Evolutionary conservation across 2,888 invertebrate genomes (phyloP).

Genomic region (Drosophila kuntzei): DNA sequence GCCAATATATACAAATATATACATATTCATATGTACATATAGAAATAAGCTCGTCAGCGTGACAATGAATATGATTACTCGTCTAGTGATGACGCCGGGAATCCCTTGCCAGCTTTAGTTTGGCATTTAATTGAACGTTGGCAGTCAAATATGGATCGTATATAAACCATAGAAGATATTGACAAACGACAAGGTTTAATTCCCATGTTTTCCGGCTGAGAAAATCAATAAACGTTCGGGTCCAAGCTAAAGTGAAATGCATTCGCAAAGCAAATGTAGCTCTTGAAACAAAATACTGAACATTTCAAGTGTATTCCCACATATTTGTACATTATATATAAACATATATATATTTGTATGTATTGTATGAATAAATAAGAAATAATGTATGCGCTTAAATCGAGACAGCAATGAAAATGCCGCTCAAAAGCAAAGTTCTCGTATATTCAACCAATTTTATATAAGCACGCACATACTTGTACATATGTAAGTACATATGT

Average conservation of each 20-base stretch:
- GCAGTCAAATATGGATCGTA: slow-evolving; percentile 60
- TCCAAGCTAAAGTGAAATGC: slow-evolving; percentile 4
- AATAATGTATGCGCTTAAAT: slow-evolving; percentile 41
- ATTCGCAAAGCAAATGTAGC: slow-evolving; percentile 30
- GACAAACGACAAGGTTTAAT: slow-evolving; percentile 11
- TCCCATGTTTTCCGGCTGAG: slow-evolving; percentile 17
- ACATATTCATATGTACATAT: slow-evolving; percentile 12
- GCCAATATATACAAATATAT: slow-evolving; percentile 8
- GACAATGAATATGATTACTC: slow-evolving; percentile 54
- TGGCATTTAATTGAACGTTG: slow-evolving; percentile 65
- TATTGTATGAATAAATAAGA: slow-evolving; percentile 16
- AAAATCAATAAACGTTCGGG: slow-evolving; percentile 59
- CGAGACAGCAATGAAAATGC: slow-evolving; percentile 25
- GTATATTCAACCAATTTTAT: slow-evolving; percentile 16
- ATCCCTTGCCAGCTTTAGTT: slow-evolving; percentile 67
- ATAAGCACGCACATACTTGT: slow-evolving; percentile 20
- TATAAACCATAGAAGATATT: slow-evolving; percentile 21
- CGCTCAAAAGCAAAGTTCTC: slow-evolving; percentile 29
- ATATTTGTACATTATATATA: slow-evolving; percentile 15
- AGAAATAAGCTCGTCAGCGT: slow-evolving; percentile 45
- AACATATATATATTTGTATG: slow-evolving; percentile 4
- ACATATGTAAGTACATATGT: slow-evolving; percentile 2
- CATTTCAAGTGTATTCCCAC: slow-evolving; percentile 13
- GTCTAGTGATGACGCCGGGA: slow-evolving; percentile 70
- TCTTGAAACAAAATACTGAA: slow-evolving; percentile 35